These are phyloP conservation scores for Silurus aristotelis DNA, from an alignment of 2,797 vertebrate species.

Conservation along the genomic window DNA sequence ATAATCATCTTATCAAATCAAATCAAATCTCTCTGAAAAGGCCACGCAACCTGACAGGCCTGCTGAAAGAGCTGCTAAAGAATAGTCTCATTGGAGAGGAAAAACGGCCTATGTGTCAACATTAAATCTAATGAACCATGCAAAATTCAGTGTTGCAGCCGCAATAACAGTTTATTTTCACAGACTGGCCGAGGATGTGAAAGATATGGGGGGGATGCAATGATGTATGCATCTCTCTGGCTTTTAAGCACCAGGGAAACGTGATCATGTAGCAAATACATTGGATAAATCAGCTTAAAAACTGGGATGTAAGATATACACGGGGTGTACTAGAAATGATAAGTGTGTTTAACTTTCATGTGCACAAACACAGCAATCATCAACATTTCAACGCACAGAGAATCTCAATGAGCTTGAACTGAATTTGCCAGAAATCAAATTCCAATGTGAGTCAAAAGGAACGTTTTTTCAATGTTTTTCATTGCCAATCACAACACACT, in stretches of 20 bases:
- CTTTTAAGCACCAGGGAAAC: constrained; percentile 13
- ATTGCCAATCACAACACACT: constrained; percentile 12
- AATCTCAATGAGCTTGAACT: neutral
- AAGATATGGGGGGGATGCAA: neutral
- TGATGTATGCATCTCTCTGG: constrained; percentile 12
- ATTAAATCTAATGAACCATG: constrained; percentile 51
- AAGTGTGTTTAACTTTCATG: neutral
- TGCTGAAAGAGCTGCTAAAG: constrained; percentile 47
- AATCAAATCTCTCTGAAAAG: constrained; percentile 37
- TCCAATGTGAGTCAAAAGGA: neutral
- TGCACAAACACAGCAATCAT: constrained; percentile 1
- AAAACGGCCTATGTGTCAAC: constrained; percentile 51
- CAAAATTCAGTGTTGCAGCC: constrained; percentile 47
- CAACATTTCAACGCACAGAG: neutral
- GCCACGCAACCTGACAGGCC: constrained; percentile 35
- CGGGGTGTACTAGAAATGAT: neutral
- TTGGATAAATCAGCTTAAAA: constrained; percentile 24
- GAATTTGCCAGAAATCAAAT: neutral
- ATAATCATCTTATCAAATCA: constrained; percentile 56
- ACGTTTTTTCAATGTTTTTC: neutral
- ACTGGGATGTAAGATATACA: neutral
- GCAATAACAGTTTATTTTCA: constrained; percentile 47
- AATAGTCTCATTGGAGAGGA: constrained; percentile 36
- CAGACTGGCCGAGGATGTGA: constrained; percentile 28
- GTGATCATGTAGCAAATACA: constrained; percentile 15